These are phyloP conservation scores for Isichthys henryi DNA, from an alignment of 2,113 vertebrate genomes.

Conservation along the genomic window DNA sequence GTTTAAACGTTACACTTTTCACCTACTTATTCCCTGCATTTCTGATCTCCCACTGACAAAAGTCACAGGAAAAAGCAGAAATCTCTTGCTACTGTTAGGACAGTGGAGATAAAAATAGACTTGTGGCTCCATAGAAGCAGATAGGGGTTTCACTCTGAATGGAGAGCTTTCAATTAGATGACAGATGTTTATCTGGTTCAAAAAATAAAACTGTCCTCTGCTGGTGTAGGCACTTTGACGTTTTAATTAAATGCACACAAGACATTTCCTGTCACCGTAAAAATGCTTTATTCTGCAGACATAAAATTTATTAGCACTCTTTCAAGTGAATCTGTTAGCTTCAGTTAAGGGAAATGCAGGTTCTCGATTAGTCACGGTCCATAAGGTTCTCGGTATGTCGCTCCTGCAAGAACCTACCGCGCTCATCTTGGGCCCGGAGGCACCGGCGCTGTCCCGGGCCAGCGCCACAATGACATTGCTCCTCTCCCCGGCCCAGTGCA, in stretches of 20 bases:
- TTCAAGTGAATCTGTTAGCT: background rate
- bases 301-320: background rate
- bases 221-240: background rate
- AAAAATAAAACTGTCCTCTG: background rate
- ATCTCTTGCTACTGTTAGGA: background rate
- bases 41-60: background rate
- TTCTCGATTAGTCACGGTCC: background rate
- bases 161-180: background rate
- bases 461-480: constrained; percentile 93
- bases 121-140: background rate
- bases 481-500: constrained; percentile 96
- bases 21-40: background rate
- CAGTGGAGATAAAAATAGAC: background rate
- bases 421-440: constrained; percentile 77
- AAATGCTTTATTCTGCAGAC: background rate
- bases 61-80: background rate
- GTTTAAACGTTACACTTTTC: background rate
- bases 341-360: background rate
- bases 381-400: background rate
- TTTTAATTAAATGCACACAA: background rate
- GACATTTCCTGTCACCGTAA: background rate
- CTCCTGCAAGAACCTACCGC: constrained; percentile 66
- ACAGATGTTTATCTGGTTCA: background rate
- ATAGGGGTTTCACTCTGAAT: background rate
- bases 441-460: constrained; percentile 80